Percentiles rank a stretch among this genome's conserved stretches.
Conservation (phyloP, 1,140 invertebrate species). For the Chionoecetes opilio region DNA sequence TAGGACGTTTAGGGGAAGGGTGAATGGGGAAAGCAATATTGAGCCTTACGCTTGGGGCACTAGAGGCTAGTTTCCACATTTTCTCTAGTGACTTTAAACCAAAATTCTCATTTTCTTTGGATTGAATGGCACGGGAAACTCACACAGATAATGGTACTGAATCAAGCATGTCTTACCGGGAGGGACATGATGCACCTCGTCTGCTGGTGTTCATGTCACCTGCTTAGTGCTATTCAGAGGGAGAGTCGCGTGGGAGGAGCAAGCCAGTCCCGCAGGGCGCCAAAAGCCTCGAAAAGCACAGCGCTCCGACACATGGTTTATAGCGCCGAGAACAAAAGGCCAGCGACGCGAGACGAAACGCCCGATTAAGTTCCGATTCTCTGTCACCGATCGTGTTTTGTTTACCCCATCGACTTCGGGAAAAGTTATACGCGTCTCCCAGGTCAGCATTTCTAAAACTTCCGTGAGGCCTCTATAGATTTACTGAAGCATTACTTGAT, state of each 20-base stretch:
- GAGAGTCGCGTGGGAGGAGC: background rate
- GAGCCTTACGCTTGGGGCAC: background rate
- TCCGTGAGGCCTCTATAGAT: background rate
- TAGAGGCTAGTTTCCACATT: slow-evolving; percentile 49
- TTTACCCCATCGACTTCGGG: slow-evolving; percentile 68
- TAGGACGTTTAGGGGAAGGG: slow-evolving; percentile 68
- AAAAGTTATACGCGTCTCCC: slow-evolving; percentile 13
- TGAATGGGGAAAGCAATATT: slow-evolving; percentile 53
- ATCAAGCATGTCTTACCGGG: slow-evolving; percentile 51
- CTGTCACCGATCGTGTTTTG: slow-evolving; percentile 78
- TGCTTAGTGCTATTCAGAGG: background rate
- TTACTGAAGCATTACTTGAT: slow-evolving; percentile 22
- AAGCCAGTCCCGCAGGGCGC: background rate
- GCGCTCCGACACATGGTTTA: slow-evolving; percentile 77
- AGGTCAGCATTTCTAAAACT: slow-evolving; percentile 35
- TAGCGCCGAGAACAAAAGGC: slow-evolving; percentile 77
- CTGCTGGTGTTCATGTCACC: background rate
- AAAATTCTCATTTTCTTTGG: slow-evolving; percentile 79
- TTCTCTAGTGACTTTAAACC: slow-evolving; percentile 62
- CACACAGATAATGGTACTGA: slow-evolving; percentile 64
- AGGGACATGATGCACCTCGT: background rate
- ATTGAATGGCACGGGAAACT: slow-evolving; percentile 74
- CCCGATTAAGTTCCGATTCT: slow-evolving; percentile 78
- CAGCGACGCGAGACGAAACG: slow-evolving; percentile 77
- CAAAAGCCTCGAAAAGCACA: slow-evolving; percentile 40